phyloP scores from a whole-genome alignment of 92 coral and sea anemone genomes.

The Porites rus region DNA sequence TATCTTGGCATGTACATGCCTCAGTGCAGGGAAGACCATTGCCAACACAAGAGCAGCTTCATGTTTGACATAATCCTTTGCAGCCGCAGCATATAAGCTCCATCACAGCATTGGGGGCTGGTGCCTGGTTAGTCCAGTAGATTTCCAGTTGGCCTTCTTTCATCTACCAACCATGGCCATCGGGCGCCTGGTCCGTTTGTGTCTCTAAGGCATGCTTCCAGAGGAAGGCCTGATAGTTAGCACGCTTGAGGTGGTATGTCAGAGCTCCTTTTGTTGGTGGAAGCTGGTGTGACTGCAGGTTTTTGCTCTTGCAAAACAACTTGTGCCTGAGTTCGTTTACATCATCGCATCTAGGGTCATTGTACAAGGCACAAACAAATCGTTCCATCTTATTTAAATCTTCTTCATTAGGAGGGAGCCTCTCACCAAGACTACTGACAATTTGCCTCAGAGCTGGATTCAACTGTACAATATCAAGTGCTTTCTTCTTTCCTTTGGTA shows the following conservation, averaged over 20 bases:
- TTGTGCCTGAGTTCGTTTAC: conserved; percentile 56
- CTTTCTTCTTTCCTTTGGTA: conserved; percentile 47
- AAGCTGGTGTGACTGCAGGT: conserved; percentile 74
- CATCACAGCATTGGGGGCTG: conserved; percentile 55
- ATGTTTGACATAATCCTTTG: conserved; percentile 46
- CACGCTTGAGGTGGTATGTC: conserved; percentile 61
- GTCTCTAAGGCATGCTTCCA: conserved; percentile 2
- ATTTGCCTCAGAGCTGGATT: neutral
- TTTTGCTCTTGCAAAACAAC: conserved; percentile 62
- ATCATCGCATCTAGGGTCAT: conserved; percentile 35
- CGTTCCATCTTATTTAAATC: conserved; percentile 13
- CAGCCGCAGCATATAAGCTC: conserved; percentile 63
- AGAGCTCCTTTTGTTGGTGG: conserved; percentile 59
- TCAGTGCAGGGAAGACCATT: conserved; percentile 56
- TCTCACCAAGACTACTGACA: conserved; percentile 7
- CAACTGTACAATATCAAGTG: conserved; percentile 26
- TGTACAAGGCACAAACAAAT: conserved; percentile 45
- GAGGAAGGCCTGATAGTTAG: conserved; percentile 53
- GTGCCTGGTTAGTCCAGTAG: conserved; percentile 56
- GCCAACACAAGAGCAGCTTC: conserved; percentile 62
- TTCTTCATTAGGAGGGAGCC: neutral
- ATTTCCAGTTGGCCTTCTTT: conserved; percentile 38
- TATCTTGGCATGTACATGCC: conserved; percentile 18
- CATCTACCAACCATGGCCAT: conserved; percentile 60
- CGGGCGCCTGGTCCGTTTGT: conserved; percentile 30